Base-by-base conservation (phyloP, 2,888 invertebrate species). In the Rhogogaster chlorosoma region DNA sequence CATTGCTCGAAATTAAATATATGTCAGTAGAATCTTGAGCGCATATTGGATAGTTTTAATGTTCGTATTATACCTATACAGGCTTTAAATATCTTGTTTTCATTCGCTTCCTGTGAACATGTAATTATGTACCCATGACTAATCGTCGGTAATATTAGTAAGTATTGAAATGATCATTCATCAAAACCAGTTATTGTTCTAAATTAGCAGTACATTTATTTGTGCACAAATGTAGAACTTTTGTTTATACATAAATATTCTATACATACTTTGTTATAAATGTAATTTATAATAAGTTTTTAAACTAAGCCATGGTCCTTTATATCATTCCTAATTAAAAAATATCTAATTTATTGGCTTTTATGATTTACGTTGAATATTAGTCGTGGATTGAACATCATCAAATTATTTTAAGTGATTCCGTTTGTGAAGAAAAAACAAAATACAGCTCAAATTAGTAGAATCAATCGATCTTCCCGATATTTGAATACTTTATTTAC, bases 201-300 rank as follows among this genome's bases (percentile, higher is more conserved):
- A 61, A 80, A 80, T 80, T 36, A 78, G 4, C n/a, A 78, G 4
- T 9, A 26, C 18, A 22, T 80, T 36, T 61, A 57, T 26, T n/a
- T 36, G 26, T 61, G 57, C n/a, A 80, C 12, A 61, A 80, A 80
- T 80, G 32, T 49, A 36, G 57, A 73, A 6, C 38, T 80, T 38
- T 38, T 38, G 6, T 61, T 61, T 61, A 80, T 80, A 57, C 22
- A 57, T 38, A 42, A 80, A 80, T 80, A 80, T 80, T 80, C 36
- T 38, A 80, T 80, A 80, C 18, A 80, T 10, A 61, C 61, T 80
- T 80, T 80, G 61, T 80, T 80, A 80, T 80, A 61, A 61, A 38
- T 36, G 38, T 80, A 61, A 80, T 80, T 80, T 80, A 80, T 80
- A 42, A 38, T 80, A 78, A 77, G 36, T 80, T 80, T 61, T 26